Evolutionary conservation across 2,888 invertebrate genomes (phyloP).

Genomic region (Calameuta idolon): DNA sequence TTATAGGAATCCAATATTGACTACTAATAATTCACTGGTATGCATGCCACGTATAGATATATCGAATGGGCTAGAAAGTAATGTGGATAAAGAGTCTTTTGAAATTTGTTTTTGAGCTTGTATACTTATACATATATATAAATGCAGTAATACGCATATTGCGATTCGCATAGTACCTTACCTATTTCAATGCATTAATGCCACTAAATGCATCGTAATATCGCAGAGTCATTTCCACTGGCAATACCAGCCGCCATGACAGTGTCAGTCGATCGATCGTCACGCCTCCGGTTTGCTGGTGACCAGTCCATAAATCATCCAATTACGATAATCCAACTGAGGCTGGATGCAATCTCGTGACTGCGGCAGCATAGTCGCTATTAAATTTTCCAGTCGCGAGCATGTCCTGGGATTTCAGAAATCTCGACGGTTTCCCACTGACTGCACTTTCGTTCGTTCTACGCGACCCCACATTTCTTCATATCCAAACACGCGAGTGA

Average conservation of each 20-base stretch:
- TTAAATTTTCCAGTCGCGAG: not conserved
- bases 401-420: not conserved
- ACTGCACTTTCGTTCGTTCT: not conserved
- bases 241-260: not conserved
- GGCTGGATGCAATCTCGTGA: not conserved
- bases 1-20: not conserved
- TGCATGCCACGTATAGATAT: not conserved
- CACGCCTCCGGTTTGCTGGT: not conserved
- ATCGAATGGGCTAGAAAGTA: not conserved
- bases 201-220: not conserved
- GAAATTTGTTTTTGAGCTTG: not conserved
- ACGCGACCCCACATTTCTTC: not conserved
- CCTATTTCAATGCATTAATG: not conserved
- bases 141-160: not conserved
- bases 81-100: not conserved
- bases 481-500: not conserved
- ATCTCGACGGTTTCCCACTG: not conserved
- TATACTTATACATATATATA: not conserved
- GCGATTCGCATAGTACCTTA: not conserved
- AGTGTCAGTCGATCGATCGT: not conserved
- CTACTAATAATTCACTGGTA: not conserved
- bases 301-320: slow-evolving; percentile 36
- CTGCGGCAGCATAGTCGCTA: not conserved
- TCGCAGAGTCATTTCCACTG: not conserved
- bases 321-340: slow-evolving; percentile 36